Base-by-base conservation (phyloP, 2,113 vertebrate genomes). In the Isurus oxyrinchus region DNA sequence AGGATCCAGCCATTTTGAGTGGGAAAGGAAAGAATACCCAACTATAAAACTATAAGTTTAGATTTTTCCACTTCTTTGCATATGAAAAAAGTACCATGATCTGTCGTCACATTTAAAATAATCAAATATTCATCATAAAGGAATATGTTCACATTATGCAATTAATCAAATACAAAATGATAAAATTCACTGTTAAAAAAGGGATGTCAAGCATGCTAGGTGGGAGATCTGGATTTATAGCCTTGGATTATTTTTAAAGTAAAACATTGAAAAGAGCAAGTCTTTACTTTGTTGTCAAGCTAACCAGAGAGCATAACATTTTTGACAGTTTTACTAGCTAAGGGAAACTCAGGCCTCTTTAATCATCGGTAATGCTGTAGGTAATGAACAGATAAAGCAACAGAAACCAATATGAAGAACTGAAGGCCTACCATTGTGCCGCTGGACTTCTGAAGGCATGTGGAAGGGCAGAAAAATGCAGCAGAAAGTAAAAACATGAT, bases 401-500 rank as follows among this genome's bases (percentile, higher is more conserved):
- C 94, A 72, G 40, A 95, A 72, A 95, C 67, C 55, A 72, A 76
- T 27, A 55, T 55, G 44, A 95, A 95, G 94, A 95, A 55, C 44
- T 95, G 66, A 76, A 95, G 94, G 44, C 94, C 94, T 95, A 95
- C 94, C 94, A 95, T 95, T 72, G 66, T 55, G 67, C 94, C 19
- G 94, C 66, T 72, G 76, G 66, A 55, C 25, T 95, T 44, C 94
- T 95, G 94, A 95, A 95, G 40, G 94, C 94, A 95, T 95, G 94
- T 95, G 27, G 57, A 95, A 95, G 49, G 94, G 66, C 44, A 72
- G 49, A 72, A 95, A 69, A 95, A 95, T 72, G 67, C 44, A 95
- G 94, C 35, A 94, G n/a, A 94, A 72, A 95, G 94, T 95, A 69
- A 95, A 95, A 76, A 95, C 63, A 69, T 69, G 94, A 95, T 69